Evolutionary conservation across 2,113 vertebrate genomes (phyloP).

Genomic region (Thalassoma bifasciatum): DNA sequence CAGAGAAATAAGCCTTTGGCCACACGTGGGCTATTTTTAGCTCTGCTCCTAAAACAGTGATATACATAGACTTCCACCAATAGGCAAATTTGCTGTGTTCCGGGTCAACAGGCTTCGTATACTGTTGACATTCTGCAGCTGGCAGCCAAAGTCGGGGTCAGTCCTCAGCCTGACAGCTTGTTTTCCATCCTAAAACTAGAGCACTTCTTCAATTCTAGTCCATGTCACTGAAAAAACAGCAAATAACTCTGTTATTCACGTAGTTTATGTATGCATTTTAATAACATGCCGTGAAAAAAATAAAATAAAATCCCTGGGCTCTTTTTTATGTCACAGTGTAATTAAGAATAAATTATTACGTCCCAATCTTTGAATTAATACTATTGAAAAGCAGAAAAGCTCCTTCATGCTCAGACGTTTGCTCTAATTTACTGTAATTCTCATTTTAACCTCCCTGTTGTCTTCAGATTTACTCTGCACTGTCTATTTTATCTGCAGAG

Average conservation of each 20-base stretch:
- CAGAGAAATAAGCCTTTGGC: constrained; percentile 45
- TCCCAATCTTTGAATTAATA: not conserved
- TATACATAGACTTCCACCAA: constrained; percentile 43
- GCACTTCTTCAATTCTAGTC: not conserved
- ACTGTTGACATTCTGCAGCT: constrained; percentile 22
- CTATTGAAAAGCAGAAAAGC: not conserved
- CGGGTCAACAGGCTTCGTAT: not conserved
- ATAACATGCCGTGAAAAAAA: not conserved
- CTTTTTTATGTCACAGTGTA: not conserved
- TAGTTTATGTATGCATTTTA: not conserved
- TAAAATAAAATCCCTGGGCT: too few species aligned
- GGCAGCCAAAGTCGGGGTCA: constrained; percentile 27
- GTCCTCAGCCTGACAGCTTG: constrained; percentile 16
- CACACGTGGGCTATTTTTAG: constrained; percentile 63
- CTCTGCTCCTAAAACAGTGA: constrained; percentile 41
- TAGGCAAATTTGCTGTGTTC: constrained; percentile 17
- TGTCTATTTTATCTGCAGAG: too few species aligned
- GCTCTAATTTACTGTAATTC: not conserved
- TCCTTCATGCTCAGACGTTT: not conserved
- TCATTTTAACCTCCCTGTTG: too few species aligned
- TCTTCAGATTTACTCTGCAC: too few species aligned
- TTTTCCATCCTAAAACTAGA: constrained; percentile 6
- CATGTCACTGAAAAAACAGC: not conserved
- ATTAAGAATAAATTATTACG: not conserved
- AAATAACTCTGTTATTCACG: not conserved